Base-by-base conservation (phyloP, 35 echinoderm and acorn worm genomes). In the Apostichopus californicus region DNA sequence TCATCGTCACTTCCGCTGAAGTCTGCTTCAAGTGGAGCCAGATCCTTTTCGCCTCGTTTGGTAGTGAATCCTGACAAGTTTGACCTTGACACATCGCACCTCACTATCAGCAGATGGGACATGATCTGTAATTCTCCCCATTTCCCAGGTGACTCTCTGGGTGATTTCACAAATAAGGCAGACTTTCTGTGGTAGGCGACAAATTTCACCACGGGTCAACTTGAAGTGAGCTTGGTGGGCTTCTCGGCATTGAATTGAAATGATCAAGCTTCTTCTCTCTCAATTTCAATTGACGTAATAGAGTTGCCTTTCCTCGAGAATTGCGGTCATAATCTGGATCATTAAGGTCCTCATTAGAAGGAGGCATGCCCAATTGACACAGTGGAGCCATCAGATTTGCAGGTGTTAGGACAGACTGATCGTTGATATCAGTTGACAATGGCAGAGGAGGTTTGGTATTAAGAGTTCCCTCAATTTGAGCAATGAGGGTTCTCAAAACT, bases 391-490 rank as follows among this genome's bases (percentile, higher is more conserved):
- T 13, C 78, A 81, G 7, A 26, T 54, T 46, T 46, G 78, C 78
- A 28, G 78, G 78, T 46, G 52, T 52, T 28, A 81, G 78, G 78
- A 81, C 9, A 81, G 78, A 81, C 26, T 24, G 78, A 28, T 81
- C 78, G 26, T 81, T 52, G 26, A 81, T 81, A 13, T 81, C 25
- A 5, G 78, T 1, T 28, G 78, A 81, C 78, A 81, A 81, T 25
- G 21, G 0, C 25, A 81, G 52, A 8, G 60, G 56, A 1, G 1
- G 84, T 68, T 56, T 59, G 18, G 55, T 66, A 55, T 87, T 87
- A 9, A 87, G 55, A 22, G 61, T 66, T 57, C 56, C 84, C 56
- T 87, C 84, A 68, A 87, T 63, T 56, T 87, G 56, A 63, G 84
- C 25, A 68, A 8, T n/a, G 22, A 87, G 84, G 23, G 84, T 87